phyloP scores from a whole-genome alignment of 1,140 invertebrate species.

The Hylaeus volcanicus region DNA sequence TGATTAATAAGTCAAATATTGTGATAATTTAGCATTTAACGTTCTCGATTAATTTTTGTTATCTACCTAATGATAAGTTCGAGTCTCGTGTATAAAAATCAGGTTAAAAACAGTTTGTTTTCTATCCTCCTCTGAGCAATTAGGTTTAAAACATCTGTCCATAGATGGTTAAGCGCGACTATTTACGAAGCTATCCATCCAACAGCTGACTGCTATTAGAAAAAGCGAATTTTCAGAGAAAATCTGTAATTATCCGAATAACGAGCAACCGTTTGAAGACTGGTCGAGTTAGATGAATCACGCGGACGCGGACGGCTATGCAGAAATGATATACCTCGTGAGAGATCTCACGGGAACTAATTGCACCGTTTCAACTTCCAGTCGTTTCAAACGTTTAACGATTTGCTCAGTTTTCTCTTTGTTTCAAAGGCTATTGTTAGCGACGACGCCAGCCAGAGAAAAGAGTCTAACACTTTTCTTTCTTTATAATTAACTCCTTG shows the following conservation, averaged over 20 bases:
- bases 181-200: not conserved
- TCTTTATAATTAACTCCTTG: too few species aligned
- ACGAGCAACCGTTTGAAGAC: not conserved
- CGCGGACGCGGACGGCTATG: conserved; percentile 1
- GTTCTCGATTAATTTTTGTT: too few species aligned
- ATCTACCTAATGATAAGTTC: too few species aligned
- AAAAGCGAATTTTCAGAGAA: not conserved
- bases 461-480: not conserved
- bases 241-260: conserved; percentile 16
- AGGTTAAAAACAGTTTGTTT: too few species aligned
- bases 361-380: conserved; percentile 51
- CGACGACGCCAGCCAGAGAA: not conserved
- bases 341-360: conserved; percentile 34
- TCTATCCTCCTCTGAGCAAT: too few species aligned
- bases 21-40: too few species aligned
- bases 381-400: conserved; percentile 40
- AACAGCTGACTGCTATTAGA: not conserved
- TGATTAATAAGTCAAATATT: too few species aligned
- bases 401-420: conserved; percentile 32
- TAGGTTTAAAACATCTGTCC: too few species aligned
- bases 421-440: not conserved
- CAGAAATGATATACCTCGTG: conserved; percentile 36
- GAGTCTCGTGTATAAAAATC: too few species aligned
- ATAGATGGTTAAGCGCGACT: too few species aligned
- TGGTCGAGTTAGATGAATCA: conserved; percentile 45